These are phyloP conservation scores for Pseudococcus longispinus DNA, from an alignment of 2,888 invertebrate species.

Conservation along the genomic window DNA sequence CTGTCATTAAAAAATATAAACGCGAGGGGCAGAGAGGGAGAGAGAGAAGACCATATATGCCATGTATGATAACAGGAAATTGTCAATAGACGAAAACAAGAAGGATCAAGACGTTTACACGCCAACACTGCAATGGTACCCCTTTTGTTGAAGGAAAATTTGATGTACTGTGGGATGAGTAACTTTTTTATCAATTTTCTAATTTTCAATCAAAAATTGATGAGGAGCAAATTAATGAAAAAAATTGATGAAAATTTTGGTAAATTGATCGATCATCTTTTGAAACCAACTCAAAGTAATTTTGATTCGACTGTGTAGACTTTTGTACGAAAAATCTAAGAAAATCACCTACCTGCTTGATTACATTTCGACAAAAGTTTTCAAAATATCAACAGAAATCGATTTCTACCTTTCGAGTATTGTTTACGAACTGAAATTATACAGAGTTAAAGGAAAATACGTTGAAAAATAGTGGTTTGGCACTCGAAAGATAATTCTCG, in stretches of 20 bases:
- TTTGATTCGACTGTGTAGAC: neutral
- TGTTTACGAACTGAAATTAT: neutral
- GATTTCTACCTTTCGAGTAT: neutral
- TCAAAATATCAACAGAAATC: neutral
- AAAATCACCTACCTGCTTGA: neutral
- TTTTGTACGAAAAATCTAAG: neutral
- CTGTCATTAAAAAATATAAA: conserved; percentile 43
- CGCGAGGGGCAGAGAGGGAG: neutral
- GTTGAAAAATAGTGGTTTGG: neutral
- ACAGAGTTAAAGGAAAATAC: neutral
- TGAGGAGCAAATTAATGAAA: too few relatives aligned
- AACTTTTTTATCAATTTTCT: neutral
- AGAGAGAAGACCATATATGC: neutral
- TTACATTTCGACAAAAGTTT: neutral
- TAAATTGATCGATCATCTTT: neutral
- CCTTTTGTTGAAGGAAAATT: conserved; percentile 21
- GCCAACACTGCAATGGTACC: conserved; percentile 8
- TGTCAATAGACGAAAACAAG: conserved; percentile 38
- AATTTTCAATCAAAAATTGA: too few relatives aligned
- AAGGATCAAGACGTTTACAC: conserved; percentile 21
- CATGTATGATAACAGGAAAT: conserved; percentile 36
- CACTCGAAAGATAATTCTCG: neutral
- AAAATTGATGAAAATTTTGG: neutral
- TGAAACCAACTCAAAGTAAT: neutral
- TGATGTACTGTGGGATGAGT: neutral